Base-by-base conservation (phyloP, 2,797 vertebrate genomes). In the Gastrophryne carolinensis region DNA sequence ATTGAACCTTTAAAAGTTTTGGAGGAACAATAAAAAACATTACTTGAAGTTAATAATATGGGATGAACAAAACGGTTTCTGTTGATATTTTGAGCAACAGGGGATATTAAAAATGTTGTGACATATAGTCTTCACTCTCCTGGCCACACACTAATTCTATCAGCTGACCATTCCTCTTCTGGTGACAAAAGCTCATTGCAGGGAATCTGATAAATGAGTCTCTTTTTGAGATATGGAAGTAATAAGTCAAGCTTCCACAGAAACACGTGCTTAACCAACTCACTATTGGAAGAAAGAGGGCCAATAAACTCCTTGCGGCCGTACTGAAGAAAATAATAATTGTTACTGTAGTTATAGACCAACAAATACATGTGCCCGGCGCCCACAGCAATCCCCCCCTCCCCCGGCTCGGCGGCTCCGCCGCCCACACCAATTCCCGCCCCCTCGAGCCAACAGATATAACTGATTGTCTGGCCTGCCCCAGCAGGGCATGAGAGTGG, bases 121-220 rank as follows among this genome's bases (percentile, higher is more conserved):
- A 56, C 62, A 58, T 37, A 50, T 27, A 24, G 53, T 67, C 32
- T 41, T 60, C 60, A 19, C 19, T 52, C 23, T 35, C 29, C 5
- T 34, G 61, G 73, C 32, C 56, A 44, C 65, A 69, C 56, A 69
- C 44, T 69, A 61, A 75, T 75, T 41, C 47, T 39, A 74, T 66
- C 62, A 58, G 47, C 54, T 75, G 54, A 75, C 64, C 64, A 75
- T 69, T 75, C 54, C 56, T 68, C 54, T 68, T 75, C 54, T 52
- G 27, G 34, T 68, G 44, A 61, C 73, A 75, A 67, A 67, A 57
- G 41, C 72, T 60, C 39, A 50, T 67, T 75, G 30, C 41, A 27
- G 52, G 15, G 35, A 30, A n/a, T 44, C 52, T 75, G 73, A 75
- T 61, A 54, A 68, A 75, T 61, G 44, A 64, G 21, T 57, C 34